Percentiles rank a stretch among this genome's conserved stretches.
These are phyloP conservation scores for Pseudochaenichthys georgianus DNA, from an alignment of 2,797 vertebrate genomes.

Conservation along the genomic window DNA sequence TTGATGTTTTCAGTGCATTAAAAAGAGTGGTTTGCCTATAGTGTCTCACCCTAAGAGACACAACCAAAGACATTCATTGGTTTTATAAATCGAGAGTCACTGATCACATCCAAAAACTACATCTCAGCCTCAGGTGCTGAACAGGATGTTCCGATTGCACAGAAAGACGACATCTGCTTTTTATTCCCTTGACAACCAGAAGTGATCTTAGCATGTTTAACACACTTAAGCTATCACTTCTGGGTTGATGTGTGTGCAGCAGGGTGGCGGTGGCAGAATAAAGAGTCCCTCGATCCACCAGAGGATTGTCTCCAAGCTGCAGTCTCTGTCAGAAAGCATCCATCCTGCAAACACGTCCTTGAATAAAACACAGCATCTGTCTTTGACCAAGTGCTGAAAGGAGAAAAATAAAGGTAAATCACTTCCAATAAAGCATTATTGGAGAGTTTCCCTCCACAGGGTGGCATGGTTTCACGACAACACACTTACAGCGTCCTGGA, in stretches of 20 bases:
- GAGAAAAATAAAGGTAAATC: conserved; percentile 9
- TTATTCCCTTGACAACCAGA: neutral
- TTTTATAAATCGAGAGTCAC: too few relatives aligned
- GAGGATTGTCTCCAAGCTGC: conserved; percentile 1
- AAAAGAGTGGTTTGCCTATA: too few relatives aligned
- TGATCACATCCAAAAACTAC: too few relatives aligned
- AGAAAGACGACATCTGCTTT: conserved; percentile 10
- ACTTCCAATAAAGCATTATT: neutral
- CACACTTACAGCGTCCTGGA: conserved; percentile 20
- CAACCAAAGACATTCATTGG: neutral
- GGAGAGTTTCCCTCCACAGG: conserved; percentile 59
- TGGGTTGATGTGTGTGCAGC: neutral
- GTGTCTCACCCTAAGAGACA: too few relatives aligned
- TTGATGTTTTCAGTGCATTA: too few relatives aligned
- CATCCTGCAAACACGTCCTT: conserved; percentile 15
- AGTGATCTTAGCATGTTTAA: conserved; percentile 6
- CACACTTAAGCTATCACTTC: neutral
- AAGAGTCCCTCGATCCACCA: neutral
- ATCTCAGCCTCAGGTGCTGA: too few relatives aligned
- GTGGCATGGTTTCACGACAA: conserved; percentile 68
- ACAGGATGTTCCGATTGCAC: neutral
- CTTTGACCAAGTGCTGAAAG: neutral
- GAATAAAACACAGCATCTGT: neutral
- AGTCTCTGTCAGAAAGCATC: conserved; percentile 28
- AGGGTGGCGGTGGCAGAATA: neutral